Evolutionary conservation across 1,140 invertebrate genomes (phyloP).

Genomic region (Oncopodura yosiiana): DNA sequence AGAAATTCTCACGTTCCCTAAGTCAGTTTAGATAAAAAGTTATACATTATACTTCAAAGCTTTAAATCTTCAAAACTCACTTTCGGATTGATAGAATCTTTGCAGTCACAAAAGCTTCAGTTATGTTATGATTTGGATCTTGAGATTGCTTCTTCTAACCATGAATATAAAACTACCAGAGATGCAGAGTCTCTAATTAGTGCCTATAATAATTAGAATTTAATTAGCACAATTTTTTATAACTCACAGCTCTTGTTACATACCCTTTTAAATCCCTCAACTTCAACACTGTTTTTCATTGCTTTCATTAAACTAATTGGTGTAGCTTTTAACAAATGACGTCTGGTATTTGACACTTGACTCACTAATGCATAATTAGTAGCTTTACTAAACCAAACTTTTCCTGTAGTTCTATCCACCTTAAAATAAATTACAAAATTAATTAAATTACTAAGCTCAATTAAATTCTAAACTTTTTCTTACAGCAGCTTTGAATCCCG

Average conservation of each 20-base stretch:
- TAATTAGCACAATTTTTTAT: too few species aligned
- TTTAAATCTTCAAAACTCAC: constrained; percentile 16
- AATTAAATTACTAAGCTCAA: too few species aligned
- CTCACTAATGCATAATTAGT: constrained; percentile 18
- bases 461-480: too few species aligned
- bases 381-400: constrained; percentile 26
- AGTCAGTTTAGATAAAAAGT: background rate
- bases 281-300: constrained; percentile 74
- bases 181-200: constrained; percentile 78
- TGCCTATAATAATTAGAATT: too few species aligned
- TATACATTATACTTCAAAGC: background rate
- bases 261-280: constrained; percentile 75
- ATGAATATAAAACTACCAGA: constrained; percentile 78
- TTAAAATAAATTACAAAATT: too few species aligned
- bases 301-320: constrained; percentile 73
- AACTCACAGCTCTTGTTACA: too few species aligned
- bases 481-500: too few species aligned
- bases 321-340: constrained; percentile 43
- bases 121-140: constrained; percentile 47
- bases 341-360: constrained; percentile 23
- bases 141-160: constrained; percentile 79
- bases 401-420: background rate
- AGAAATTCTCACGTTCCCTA: constrained; percentile 10
- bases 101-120: constrained; percentile 42
- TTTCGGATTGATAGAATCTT: constrained; percentile 20